These are phyloP conservation scores for Hypolimnas misippus DNA, from an alignment of 2,888 invertebrate genomes.

Conservation along the genomic window DNA sequence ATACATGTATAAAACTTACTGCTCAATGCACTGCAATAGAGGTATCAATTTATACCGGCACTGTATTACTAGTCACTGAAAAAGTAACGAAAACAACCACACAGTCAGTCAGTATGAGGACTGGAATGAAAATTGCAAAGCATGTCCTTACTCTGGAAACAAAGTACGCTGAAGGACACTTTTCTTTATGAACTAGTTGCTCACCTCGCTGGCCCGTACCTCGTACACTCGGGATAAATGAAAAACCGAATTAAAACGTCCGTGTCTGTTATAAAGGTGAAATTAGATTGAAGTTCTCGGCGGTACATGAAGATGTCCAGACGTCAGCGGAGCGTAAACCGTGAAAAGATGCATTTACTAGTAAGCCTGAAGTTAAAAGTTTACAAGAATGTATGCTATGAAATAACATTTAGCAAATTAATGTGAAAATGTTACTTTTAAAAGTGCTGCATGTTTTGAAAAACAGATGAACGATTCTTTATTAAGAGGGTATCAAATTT, in stretches of 20 bases:
- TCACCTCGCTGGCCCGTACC: constrained; percentile 62
- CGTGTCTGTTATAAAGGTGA: constrained; percentile 48
- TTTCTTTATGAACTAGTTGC: constrained; percentile 73
- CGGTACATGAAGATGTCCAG: constrained; percentile 66
- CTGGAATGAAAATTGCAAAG: constrained; percentile 71
- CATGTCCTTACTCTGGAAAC: constrained; percentile 66
- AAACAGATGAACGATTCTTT: constrained; percentile 12
- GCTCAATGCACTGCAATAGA: constrained; percentile 4
- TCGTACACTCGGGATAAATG: constrained; percentile 19
- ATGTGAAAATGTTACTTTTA: background rate
- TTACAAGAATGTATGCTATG: constrained; percentile 8
- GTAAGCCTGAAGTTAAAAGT: constrained; percentile 34
- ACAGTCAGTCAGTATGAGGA: constrained; percentile 53
- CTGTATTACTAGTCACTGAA: constrained; percentile 12
- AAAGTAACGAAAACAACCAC: constrained; percentile 47
- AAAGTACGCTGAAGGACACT: constrained; percentile 72
- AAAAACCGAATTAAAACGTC: constrained; percentile 34
- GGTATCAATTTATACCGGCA: constrained; percentile 16
- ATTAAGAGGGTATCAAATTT: constrained; percentile 33
- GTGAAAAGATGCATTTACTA: constrained; percentile 56
- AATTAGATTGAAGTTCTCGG: constrained; percentile 46
- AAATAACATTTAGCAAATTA: background rate
- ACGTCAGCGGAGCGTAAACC: constrained; percentile 76
- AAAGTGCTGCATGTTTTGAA: background rate
- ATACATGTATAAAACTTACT: constrained; percentile 17